These are phyloP conservation scores for Cryptotis parvus DNA, from an alignment of 2,113 vertebrate species.

Conservation along the genomic window DNA sequence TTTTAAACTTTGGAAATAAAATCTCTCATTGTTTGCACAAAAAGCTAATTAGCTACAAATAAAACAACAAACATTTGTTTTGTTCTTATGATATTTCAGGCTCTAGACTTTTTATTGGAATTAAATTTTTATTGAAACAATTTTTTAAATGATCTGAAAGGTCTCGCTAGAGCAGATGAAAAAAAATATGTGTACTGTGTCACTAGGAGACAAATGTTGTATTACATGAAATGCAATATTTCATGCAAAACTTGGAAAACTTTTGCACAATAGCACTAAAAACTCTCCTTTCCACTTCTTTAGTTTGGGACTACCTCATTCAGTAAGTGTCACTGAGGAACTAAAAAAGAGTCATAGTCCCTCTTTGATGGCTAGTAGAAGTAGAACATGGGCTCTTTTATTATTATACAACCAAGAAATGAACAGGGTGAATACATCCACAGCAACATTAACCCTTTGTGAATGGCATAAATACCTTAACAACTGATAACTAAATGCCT, in stretches of 20 bases:
- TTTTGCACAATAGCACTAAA: not conserved
- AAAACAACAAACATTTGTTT: not conserved
- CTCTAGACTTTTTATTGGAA: not conserved
- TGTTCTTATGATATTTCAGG: not conserved
- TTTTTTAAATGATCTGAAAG: not conserved
- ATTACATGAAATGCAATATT: not conserved
- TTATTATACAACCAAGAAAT: not conserved
- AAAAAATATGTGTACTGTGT: not conserved
- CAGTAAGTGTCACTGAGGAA: not conserved
- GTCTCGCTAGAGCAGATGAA: not conserved
- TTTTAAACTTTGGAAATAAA: not conserved
- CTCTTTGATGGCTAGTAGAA: not conserved
- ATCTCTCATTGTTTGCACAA: not conserved
- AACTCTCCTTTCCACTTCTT: not conserved
- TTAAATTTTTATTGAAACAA: too few species aligned
- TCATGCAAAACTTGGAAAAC: conserved; percentile 15
- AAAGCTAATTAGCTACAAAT: not conserved
- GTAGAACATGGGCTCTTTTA: not conserved
- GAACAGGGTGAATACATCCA: not conserved
- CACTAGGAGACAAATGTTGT: not conserved
- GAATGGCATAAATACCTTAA: not conserved
- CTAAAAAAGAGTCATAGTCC: not conserved
- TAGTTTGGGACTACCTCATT: not conserved
- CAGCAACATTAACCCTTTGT: not conserved
- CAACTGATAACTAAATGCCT: not conserved